Percentiles rank a stretch among this genome's conserved stretches.
These are phyloP conservation scores for Stichodactyla helianthus DNA, from an alignment of 64 coral and sea anemone species.

Conservation along the genomic window DNA sequence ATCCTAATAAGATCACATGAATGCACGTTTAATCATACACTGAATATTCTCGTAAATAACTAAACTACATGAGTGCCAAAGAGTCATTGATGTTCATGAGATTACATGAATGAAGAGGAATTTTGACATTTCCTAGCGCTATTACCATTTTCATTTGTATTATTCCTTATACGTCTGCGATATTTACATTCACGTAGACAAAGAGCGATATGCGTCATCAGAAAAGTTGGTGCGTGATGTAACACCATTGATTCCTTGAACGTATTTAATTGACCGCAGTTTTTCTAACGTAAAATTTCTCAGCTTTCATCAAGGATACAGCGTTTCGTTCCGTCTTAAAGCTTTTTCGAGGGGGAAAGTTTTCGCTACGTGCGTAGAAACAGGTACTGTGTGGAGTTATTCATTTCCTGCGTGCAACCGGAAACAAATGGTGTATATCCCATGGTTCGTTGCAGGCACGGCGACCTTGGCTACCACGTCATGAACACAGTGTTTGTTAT, in stretches of 20 bases:
- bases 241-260: neutral
- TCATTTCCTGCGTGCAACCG: constrained; percentile 28
- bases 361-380: neutral
- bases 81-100: neutral
- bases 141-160: neutral
- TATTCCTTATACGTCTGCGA: neutral
- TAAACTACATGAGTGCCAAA: neutral
- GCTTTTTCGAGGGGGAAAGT: neutral
- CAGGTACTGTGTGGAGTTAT: neutral
- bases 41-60: neutral
- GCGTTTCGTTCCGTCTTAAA: neutral
- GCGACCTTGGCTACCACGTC: constrained; percentile 92
- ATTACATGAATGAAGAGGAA: neutral
- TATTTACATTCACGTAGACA: neutral
- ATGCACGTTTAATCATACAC: neutral
- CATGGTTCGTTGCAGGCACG: constrained; percentile 47
- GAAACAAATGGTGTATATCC: constrained; percentile 35
- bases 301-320: neutral
- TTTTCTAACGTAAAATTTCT: neutral
- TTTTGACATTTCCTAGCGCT: neutral
- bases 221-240: neutral
- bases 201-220: neutral
- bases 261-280: neutral
- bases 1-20: too few species aligned
- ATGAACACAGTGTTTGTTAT: constrained; percentile 52